Evolutionary conservation across 1,140 invertebrate genomes (phyloP).

Genomic region (Spodoptera frugiperda): DNA sequence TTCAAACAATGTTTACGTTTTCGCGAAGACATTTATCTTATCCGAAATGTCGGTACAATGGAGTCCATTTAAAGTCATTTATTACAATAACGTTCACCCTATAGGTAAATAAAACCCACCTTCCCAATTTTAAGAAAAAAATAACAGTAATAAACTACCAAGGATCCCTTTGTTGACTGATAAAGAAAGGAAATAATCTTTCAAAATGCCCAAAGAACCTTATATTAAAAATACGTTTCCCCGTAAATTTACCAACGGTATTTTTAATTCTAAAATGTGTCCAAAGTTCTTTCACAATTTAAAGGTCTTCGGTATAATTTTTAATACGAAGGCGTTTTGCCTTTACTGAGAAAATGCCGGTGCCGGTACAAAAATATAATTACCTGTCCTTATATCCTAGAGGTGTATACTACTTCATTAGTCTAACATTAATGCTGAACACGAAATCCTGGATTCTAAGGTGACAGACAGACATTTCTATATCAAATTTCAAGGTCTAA

Average conservation of each 20-base stretch:
- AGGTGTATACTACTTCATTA: no score
- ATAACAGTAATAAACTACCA: constrained; percentile 30
- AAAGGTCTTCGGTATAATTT: constrained; percentile 37
- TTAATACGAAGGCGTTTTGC: constrained; percentile 21
- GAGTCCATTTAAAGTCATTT: constrained; percentile 39
- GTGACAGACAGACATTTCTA: no score
- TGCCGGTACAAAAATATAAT: background rate
- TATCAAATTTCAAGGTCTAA: no score
- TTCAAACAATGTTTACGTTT: constrained; percentile 20
- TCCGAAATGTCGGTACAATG: constrained; percentile 26
- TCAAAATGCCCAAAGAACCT: background rate
- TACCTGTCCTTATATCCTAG: background rate
- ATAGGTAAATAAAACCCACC: constrained; percentile 22
- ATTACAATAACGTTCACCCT: constrained; percentile 31
- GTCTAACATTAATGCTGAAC: no score
- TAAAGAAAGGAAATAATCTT: constrained; percentile 30
- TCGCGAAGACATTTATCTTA: constrained; percentile 32
- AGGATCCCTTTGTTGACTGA: constrained; percentile 11
- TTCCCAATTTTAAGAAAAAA: constrained; percentile 14
- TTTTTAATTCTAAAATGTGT: constrained; percentile 44
- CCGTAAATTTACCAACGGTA: constrained; percentile 22
- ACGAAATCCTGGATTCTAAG: no score
- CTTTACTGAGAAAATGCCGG: background rate
- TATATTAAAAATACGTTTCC: constrained; percentile 23
- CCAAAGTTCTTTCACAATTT: constrained; percentile 43